Evolutionary conservation across 1,140 invertebrate genomes (phyloP).

Genomic region (Neodiprion fabricii): DNA sequence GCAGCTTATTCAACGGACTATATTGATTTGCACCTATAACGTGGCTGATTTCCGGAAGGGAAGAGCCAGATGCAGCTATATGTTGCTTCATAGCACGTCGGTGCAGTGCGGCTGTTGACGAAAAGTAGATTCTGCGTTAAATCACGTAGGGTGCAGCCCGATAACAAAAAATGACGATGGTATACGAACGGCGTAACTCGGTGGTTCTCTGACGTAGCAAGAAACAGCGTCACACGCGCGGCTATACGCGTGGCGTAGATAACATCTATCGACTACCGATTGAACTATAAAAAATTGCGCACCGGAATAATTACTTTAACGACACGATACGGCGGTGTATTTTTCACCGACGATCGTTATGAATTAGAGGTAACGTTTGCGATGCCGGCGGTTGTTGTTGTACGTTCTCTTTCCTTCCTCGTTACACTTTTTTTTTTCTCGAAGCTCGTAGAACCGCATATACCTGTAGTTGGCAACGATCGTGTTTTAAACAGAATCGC

Average conservation of each 20-base stretch:
- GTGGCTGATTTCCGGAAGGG: background rate
- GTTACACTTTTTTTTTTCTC: background rate
- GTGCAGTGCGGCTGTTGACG: background rate
- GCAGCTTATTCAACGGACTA: too few relatives aligned
- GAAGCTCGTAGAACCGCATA: background rate
- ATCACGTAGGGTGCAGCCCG: background rate
- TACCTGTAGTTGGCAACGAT: conserved; percentile 1
- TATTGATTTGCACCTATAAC: background rate
- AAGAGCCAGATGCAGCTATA: background rate
- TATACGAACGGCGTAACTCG: background rate
- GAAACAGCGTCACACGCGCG: background rate
- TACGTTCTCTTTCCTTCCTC: background rate
- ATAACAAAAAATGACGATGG: background rate
- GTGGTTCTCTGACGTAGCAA: background rate
- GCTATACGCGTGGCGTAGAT: background rate
- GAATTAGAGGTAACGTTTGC: background rate
- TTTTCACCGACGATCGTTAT: background rate
- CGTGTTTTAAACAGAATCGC: background rate
- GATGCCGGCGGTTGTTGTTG: background rate
- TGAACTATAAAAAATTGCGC: background rate
- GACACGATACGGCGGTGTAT: background rate
- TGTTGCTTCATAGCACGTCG: background rate
- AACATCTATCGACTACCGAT: background rate
- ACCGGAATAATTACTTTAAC: background rate
- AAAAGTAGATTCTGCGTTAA: background rate